A percentile compares a stretch with the other conserved stretches of the same genome.
Evolutionary conservation across 2,113 vertebrate species (phyloP).

Genomic region (Hystrix cristata): DNA sequence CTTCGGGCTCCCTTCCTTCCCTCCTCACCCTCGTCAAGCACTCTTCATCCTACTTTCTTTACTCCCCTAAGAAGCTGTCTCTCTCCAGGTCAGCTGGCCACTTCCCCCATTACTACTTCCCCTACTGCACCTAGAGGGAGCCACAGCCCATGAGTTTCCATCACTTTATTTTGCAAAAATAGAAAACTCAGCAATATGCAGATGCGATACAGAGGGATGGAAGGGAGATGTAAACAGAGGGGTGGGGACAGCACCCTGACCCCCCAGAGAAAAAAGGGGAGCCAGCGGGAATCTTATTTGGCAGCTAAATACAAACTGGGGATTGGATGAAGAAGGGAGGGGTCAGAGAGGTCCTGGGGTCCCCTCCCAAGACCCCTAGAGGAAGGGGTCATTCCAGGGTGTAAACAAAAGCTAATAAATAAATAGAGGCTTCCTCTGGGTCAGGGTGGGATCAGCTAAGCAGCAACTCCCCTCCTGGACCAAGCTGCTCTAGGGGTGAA

Average conservation of each 20-base stretch:
- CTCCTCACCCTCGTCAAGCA: not conserved
- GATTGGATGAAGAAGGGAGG: constrained; percentile 59
- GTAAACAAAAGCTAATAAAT: constrained; percentile 87
- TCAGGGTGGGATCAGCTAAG: constrained; percentile 78
- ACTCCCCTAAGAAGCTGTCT: not conserved
- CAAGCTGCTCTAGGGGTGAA: constrained; percentile 79
- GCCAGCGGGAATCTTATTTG: constrained; percentile 82
- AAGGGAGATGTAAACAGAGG: constrained; percentile 85
- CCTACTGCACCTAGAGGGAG: not conserved
- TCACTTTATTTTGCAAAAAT: constrained; percentile 87
- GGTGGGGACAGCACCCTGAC: constrained; percentile 82
- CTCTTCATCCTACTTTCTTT: not conserved
- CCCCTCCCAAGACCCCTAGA: constrained; percentile 81
- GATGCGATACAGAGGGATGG: constrained; percentile 74
- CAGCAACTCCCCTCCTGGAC: constrained; percentile 78
- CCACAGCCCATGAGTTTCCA: constrained; percentile 80
- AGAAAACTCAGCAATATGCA: constrained; percentile 86
- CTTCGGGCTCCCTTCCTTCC: not conserved
- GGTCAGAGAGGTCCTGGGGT: constrained; percentile 80
- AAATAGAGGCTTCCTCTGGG: constrained; percentile 84
- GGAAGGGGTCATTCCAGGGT: constrained; percentile 81
- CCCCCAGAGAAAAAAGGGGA: constrained; percentile 82
- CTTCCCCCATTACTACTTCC: not conserved
- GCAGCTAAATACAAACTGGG: constrained; percentile 85
- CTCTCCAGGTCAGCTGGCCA: not conserved